Evolutionary conservation across 2,113 vertebrate species (phyloP).

Genomic region (Bettongia penicillata): DNA sequence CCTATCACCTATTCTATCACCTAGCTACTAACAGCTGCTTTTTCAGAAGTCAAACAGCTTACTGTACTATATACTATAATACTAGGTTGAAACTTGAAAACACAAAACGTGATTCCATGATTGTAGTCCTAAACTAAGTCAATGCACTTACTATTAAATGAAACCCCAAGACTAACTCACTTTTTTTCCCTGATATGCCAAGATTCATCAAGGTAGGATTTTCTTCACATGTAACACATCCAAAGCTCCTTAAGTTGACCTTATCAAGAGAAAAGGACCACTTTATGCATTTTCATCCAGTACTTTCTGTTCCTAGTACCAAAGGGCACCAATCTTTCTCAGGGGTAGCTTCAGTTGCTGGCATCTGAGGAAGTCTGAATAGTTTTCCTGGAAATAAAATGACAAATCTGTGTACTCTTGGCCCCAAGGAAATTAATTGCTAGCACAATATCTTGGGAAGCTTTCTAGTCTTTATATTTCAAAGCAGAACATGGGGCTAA

Average conservation of each 20-base stretch:
- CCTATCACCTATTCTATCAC: neutral
- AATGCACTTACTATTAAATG: neutral
- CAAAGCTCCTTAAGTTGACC: neutral
- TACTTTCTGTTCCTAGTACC: conserved; percentile 45
- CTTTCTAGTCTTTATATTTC: conserved; percentile 46
- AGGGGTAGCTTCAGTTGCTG: conserved; percentile 25
- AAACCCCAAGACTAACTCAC: too few relatives aligned
- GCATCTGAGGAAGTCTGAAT: conserved; percentile 55
- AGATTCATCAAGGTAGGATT: neutral
- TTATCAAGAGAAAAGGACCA: conserved; percentile 22
- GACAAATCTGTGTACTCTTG: neutral
- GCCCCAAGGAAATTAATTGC: conserved; percentile 52
- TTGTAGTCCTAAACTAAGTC: neutral
- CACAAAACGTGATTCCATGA: neutral
- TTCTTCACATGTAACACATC: neutral
- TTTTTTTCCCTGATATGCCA: neutral
- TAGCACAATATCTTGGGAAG: conserved; percentile 40
- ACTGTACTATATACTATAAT: neutral
- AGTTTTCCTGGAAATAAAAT: conserved; percentile 49
- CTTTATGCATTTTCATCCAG: neutral
- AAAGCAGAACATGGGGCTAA: conserved; percentile 10
- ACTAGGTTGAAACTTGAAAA: neutral
- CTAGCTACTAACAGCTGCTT: neutral
- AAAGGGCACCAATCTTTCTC: conserved; percentile 59
- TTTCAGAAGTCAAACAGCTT: neutral